Evolutionary conservation across 2,888 invertebrate species (phyloP).

Genomic region (Calameuta filiformis): DNA sequence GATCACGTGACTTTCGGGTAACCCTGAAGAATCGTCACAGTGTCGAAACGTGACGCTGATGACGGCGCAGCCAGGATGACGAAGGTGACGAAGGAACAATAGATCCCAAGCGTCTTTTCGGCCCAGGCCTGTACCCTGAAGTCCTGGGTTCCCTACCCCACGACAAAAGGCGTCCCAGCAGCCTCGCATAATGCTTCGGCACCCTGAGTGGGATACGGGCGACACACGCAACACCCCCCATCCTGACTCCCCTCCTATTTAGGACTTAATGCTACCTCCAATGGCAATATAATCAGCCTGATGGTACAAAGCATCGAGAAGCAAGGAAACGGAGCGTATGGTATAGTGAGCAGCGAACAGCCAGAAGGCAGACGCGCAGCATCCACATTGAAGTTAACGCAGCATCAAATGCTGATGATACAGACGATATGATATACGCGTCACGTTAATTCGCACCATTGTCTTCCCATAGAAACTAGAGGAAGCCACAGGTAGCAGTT

Average conservation of each 20-base stretch:
- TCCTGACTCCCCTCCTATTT: neutral
- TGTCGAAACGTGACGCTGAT: no score
- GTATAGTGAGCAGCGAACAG: constrained; percentile 23
- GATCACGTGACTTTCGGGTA: no score
- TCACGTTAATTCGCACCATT: constrained; percentile 57
- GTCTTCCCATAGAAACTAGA: constrained; percentile 49
- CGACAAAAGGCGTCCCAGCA: no score
- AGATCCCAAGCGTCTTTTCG: no score
- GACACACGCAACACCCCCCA: neutral
- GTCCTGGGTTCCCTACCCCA: no score
- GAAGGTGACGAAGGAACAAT: no score
- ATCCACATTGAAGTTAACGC: constrained; percentile 29
- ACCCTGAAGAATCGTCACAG: no score
- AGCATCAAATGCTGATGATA: constrained; percentile 63
- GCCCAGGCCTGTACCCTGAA: no score
- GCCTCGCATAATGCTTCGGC: no score
- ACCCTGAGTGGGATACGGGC: no score
- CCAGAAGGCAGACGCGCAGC: constrained; percentile 30
- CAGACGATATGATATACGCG: constrained; percentile 58
- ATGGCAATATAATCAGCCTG: constrained; percentile 64
- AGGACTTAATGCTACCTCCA: constrained; percentile 52
- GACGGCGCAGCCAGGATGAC: no score
- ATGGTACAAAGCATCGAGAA: constrained; percentile 60
- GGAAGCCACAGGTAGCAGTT: constrained; percentile 53
- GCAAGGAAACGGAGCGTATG: no score